These are phyloP conservation scores for Loris lydekkerianus DNA, from an alignment of 2,797 vertebrate species.

Conservation along the genomic window DNA sequence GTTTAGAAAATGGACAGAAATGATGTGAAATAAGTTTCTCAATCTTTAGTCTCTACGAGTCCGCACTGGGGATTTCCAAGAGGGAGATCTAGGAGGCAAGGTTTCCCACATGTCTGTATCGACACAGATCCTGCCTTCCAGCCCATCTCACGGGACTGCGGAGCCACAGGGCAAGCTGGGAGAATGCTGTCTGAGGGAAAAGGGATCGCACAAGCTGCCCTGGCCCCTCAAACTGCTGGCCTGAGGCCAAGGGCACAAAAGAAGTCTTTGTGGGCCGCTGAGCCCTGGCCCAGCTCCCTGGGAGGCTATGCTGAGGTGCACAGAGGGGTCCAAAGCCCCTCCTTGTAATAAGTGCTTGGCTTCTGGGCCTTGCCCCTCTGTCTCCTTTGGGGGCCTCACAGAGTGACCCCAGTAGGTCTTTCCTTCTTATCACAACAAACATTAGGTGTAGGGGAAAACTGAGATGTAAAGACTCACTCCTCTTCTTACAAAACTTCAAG, in stretches of 20 bases:
- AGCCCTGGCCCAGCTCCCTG: background rate
- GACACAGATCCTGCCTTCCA: background rate
- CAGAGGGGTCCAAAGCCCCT: background rate
- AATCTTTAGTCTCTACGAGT: background rate
- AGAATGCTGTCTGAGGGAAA: background rate
- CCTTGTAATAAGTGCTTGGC: background rate
- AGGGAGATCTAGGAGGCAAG: background rate
- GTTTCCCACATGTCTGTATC: background rate
- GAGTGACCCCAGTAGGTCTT: background rate
- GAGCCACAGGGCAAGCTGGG: background rate
- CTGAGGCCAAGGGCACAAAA: conserved; percentile 31
- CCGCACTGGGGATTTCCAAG: background rate
- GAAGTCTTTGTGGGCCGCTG: background rate
- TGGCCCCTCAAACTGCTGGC: background rate
- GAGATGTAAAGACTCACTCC: background rate
- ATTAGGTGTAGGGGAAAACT: background rate
- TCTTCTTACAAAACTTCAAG: background rate
- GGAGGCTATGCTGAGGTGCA: background rate
- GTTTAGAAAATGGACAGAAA: conserved; percentile 1
- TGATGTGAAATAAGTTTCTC: background rate
- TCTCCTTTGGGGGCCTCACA: background rate
- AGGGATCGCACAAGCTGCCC: background rate
- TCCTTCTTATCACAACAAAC: conserved; percentile 23
- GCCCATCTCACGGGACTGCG: background rate
- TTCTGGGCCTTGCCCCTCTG: background rate